These are phyloP conservation scores for Colaptes auratus DNA, from an alignment of 2,113 vertebrate species.

Conservation along the genomic window DNA sequence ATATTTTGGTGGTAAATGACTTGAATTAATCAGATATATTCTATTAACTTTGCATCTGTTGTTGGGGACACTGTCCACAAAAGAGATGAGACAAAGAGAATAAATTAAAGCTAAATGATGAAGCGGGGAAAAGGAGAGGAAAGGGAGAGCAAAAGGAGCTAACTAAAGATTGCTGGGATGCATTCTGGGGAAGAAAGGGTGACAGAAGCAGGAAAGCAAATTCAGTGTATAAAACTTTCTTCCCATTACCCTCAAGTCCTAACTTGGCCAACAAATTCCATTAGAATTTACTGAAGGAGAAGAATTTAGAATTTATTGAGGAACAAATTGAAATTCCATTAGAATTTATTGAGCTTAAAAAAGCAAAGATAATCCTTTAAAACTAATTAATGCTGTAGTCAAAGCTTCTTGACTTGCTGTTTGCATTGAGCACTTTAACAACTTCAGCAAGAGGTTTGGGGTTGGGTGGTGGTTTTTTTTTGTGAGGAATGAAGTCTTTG, in stretches of 20 bases:
- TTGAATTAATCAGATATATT: not conserved
- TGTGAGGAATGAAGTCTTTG: not conserved
- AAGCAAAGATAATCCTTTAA: not conserved
- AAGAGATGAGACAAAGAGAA: not conserved
- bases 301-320: no score
- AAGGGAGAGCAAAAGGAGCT: not conserved
- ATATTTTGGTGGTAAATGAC: not conserved
- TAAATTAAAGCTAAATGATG: not conserved
- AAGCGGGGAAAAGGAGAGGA: not conserved
- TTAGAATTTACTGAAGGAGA: not conserved
- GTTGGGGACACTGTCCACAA: not conserved
- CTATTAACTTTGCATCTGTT: not conserved
- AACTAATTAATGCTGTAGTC: not conserved
- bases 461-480: no score
- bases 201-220: not conserved
- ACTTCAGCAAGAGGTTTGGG: not conserved
- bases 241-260: not conserved
- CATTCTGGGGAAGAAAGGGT: not conserved
- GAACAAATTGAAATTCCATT: no score
- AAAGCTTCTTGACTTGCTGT: not conserved
- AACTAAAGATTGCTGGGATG: not conserved
- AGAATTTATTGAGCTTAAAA: not conserved
- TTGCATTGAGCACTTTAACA: not conserved
- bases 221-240: not conserved
- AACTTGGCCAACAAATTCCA: not conserved